These are phyloP conservation scores for Hylaea fasciaria DNA, from an alignment of 2,888 invertebrate genomes.

Conservation along the genomic window DNA sequence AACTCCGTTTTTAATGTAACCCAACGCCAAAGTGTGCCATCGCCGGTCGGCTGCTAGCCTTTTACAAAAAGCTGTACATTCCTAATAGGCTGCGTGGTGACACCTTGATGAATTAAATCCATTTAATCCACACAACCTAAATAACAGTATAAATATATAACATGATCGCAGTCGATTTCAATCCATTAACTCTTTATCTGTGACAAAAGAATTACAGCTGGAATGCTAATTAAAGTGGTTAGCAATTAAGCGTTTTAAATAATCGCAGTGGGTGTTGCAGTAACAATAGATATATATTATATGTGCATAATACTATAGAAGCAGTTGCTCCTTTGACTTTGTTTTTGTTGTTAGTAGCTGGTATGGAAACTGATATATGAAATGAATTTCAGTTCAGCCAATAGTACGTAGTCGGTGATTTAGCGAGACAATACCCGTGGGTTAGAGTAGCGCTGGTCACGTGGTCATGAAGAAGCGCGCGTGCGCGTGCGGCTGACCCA, in stretches of 20 bases:
- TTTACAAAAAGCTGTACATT: slow-evolving; percentile 65
- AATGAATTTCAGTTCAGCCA: background rate
- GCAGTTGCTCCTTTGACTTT: background rate
- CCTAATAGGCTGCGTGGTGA: slow-evolving; percentile 53
- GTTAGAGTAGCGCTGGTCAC: slow-evolving; percentile 47
- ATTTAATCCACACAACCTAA: slow-evolving; percentile 16
- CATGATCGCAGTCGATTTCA: slow-evolving; percentile 16
- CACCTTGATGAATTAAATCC: slow-evolving; percentile 15
- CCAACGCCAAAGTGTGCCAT: slow-evolving; percentile 76
- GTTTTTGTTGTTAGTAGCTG: slow-evolving; percentile 23
- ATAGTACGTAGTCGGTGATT: slow-evolving; percentile 20
- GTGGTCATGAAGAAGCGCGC: slow-evolving; percentile 68
- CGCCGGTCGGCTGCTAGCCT: slow-evolving; percentile 72
- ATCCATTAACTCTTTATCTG: slow-evolving; percentile 13
- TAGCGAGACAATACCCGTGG: slow-evolving; percentile 27
- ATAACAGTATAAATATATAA: slow-evolving; percentile 37
- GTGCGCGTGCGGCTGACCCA: slow-evolving; percentile 78
- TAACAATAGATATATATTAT: too few relatives aligned
- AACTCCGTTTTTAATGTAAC: slow-evolving; percentile 79
- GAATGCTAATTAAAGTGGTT: slow-evolving; percentile 33
- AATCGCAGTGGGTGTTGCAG: slow-evolving; percentile 13
- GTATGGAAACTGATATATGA: background rate
- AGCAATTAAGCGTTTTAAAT: slow-evolving; percentile 36
- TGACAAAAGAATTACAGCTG: slow-evolving; percentile 25
- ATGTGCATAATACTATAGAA: too few relatives aligned